phyloP scores from a whole-genome alignment of 2,888 invertebrate species.

The Lithophane socia region DNA sequence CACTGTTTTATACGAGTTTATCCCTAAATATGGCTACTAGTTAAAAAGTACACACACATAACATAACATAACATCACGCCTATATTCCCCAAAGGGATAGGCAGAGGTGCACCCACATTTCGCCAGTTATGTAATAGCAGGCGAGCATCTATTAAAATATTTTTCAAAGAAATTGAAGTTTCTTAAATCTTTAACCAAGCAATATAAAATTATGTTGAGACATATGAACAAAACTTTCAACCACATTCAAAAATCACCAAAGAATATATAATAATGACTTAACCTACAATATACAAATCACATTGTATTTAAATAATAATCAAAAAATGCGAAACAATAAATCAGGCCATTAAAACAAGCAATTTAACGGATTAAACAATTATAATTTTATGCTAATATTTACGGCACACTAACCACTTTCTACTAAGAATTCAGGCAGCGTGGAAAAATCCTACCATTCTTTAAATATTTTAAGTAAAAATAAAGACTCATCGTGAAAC shows the following conservation, averaged over 20 bases:
- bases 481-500: constrained; percentile 34
- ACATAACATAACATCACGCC: no score
- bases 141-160: not conserved
- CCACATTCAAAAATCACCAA: constrained; percentile 13
- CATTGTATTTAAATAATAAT: constrained; percentile 11
- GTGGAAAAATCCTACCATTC: constrained; percentile 43
- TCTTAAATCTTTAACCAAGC: constrained; percentile 5
- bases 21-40: not conserved
- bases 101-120: no score
- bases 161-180: not conserved
- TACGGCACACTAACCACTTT: constrained; percentile 55
- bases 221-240: constrained; percentile 32
- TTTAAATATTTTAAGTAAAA: constrained; percentile 45
- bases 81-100: no score
- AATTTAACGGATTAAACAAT: constrained; percentile 53
- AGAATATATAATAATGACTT: no score
- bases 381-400: constrained; percentile 61
- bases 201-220: constrained; percentile 14
- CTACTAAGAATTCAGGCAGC: constrained; percentile 49
- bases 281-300: constrained; percentile 24
- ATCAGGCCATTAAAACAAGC: constrained; percentile 45
- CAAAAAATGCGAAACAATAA: constrained; percentile 22
- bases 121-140: no score
- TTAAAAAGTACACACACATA: not conserved
- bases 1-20: not conserved